A percentile compares a stretch with the other conserved stretches of the same genome.
Conservation (phyloP, 2,888 invertebrate species). For the Aphidoletes aphidimyza region DNA sequence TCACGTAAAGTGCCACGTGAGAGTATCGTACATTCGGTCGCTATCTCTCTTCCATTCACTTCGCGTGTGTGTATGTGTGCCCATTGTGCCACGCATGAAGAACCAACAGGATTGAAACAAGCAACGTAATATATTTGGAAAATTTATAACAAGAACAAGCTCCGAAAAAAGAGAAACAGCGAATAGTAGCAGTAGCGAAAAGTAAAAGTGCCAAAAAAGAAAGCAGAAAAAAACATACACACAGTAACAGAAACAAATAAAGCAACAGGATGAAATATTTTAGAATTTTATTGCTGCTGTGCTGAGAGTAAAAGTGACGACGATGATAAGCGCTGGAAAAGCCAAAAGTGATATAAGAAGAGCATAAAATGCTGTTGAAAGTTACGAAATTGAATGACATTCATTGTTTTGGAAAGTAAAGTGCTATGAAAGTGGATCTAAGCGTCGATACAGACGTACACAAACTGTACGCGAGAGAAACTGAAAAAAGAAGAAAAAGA, state of each 20-base stretch:
- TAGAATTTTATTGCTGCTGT: conserved; percentile 29
- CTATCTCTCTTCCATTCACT: too few species aligned
- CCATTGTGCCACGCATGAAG: background rate
- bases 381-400: conserved; percentile 25
- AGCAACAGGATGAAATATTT: conserved; percentile 1
- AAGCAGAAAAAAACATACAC: background rate
- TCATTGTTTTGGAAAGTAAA: conserved; percentile 23
- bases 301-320: background rate
- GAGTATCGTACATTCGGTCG: too few species aligned
- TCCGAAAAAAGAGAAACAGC: background rate
- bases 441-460: background rate
- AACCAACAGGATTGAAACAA: background rate
- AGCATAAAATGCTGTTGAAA: conserved; percentile 39
- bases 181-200: background rate
- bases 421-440: conserved; percentile 4
- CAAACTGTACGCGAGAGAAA: background rate
- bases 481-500: background rate
- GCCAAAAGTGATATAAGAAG: conserved; percentile 3
- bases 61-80: too few species aligned
- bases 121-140: background rate
- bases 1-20: conserved; percentile 36
- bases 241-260: background rate
- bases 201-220: background rate
- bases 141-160: background rate
- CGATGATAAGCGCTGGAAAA: background rate